Evolutionary conservation across 1,140 invertebrate genomes (phyloP).

Genomic region (Zelostemma sp.): DNA sequence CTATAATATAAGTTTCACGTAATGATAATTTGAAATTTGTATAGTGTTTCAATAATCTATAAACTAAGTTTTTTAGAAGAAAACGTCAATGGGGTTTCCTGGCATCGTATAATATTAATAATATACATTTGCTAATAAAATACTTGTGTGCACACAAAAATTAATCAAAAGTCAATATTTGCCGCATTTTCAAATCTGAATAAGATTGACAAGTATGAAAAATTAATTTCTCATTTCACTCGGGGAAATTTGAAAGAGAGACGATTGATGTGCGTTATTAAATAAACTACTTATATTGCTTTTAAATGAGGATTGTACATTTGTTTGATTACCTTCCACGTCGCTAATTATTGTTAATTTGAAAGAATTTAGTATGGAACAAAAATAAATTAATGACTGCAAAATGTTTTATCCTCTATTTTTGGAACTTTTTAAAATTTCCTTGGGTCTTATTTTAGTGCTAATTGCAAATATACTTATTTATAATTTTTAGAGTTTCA

Average conservation of each 20-base stretch:
- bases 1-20: too few species aligned
- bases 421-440: not conserved
- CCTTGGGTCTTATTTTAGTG: not conserved
- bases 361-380: not conserved
- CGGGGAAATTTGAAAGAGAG: not conserved
- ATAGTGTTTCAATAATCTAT: too few species aligned
- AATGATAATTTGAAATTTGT: too few species aligned
- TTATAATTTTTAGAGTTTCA: not conserved
- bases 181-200: conserved; percentile 1
- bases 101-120: conserved; percentile 23
- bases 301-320: not conserved
- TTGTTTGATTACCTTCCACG: not conserved
- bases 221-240: not conserved
- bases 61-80: conserved; percentile 4
- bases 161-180: conserved; percentile 9
- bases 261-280: not conserved
- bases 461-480: not conserved
- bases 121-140: conserved; percentile 6
- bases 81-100: conserved; percentile 20
- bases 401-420: not conserved
- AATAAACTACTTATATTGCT: not conserved
- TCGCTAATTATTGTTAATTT: not conserved
- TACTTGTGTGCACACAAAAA: conserved; percentile 18
- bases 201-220: not conserved
- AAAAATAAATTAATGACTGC: not conserved